A percentile compares a stretch with the other conserved stretches of the same genome.
phyloP scores from a whole-genome alignment of 1,140 invertebrate species.

The Arion vulgaris region DNA sequence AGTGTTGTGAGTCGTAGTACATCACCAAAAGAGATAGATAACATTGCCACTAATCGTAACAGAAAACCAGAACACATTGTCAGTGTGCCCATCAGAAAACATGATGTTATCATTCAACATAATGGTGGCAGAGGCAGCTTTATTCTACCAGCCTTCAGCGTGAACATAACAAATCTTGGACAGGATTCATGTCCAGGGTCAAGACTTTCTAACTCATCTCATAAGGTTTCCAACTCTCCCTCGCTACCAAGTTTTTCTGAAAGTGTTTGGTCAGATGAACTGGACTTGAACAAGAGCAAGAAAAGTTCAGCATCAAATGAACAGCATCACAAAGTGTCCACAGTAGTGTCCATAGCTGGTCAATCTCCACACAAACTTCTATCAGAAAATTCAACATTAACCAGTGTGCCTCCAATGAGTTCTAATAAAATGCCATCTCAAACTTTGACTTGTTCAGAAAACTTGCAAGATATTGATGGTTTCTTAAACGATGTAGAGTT shows the following conservation, averaged over 20 bases:
- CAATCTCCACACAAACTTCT: background rate
- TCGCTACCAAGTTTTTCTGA: constrained; percentile 43
- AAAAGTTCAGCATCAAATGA: background rate
- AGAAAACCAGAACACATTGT: background rate
- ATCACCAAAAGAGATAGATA: constrained; percentile 21
- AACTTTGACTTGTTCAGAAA: background rate
- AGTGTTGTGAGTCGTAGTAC: constrained; percentile 36
- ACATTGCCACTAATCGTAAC: background rate
- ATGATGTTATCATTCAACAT: background rate
- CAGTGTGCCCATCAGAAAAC: background rate
- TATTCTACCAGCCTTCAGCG: constrained; percentile 26
- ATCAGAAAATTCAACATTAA: background rate
- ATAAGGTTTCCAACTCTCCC: constrained; percentile 56
- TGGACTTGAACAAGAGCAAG: background rate
- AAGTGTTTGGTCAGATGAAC: background rate
- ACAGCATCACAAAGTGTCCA: background rate
- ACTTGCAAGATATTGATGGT: constrained; percentile 33
- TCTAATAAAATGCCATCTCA: background rate
- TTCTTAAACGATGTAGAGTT: constrained; percentile 64
- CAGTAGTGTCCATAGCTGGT: background rate
- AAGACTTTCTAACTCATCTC: constrained; percentile 40
- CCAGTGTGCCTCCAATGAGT: background rate
- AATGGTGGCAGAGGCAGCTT: background rate
- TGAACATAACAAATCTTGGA: constrained; percentile 14
- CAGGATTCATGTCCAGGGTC: constrained; percentile 47